Evolutionary conservation across 2,113 vertebrate species (phyloP).

Genomic region (Lophius piscatorius): DNA sequence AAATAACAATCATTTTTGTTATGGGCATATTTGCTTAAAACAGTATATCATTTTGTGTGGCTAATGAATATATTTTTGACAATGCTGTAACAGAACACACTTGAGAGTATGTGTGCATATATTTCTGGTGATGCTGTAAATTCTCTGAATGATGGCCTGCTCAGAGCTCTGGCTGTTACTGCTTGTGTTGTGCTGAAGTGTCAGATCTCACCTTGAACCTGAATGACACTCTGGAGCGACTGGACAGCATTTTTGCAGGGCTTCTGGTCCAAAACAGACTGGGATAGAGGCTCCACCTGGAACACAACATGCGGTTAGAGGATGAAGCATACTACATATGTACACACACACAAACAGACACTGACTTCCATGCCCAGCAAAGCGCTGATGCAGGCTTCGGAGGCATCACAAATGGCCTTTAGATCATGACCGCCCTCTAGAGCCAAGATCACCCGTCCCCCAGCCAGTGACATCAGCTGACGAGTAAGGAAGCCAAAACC

Average conservation of each 20-base stretch:
- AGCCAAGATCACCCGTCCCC: constrained; percentile 87
- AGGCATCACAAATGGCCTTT: constrained; percentile 91
- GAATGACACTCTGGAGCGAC: constrained; percentile 87
- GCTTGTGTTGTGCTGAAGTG: not conserved
- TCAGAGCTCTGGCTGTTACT: not conserved
- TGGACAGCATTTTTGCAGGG: constrained; percentile 87
- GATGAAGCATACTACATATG: not conserved
- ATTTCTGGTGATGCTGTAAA: not conserved
- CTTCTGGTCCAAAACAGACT: constrained; percentile 84
- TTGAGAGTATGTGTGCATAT: not conserved
- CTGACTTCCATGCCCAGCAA: constrained; percentile 91
- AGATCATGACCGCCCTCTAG: constrained; percentile 92
- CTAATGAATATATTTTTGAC: too few species aligned
- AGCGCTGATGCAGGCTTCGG: constrained; percentile 89
- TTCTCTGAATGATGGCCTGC: too few species aligned
- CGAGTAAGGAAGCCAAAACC: constrained; percentile 94
- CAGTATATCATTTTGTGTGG: too few species aligned
- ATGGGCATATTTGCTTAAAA: too few species aligned
- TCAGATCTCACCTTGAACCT: constrained; percentile 86
- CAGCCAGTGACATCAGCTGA: constrained; percentile 91
- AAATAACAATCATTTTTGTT: too few species aligned
- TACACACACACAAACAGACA: not conserved
- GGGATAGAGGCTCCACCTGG: constrained; percentile 88
- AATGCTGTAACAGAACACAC: too few species aligned
- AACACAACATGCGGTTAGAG: constrained; percentile 11